Conservation (phyloP, 2,888 invertebrate genomes). For the Pollenia amentaria region DNA sequence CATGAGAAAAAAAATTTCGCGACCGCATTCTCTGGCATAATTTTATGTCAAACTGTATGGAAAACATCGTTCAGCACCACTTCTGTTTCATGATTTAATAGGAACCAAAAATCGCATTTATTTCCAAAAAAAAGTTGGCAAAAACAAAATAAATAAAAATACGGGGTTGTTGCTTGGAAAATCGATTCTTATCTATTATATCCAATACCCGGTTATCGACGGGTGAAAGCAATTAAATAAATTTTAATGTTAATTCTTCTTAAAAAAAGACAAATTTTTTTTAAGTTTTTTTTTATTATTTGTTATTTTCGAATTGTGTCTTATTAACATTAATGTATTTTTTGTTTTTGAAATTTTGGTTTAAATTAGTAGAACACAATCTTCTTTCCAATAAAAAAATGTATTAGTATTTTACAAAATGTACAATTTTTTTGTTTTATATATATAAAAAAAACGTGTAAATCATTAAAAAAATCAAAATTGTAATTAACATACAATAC, state of each 20-base stretch:
- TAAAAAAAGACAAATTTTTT: constrained; percentile 8
- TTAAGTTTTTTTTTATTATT: constrained; percentile 33
- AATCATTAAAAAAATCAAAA: constrained; percentile 22
- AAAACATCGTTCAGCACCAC: too few species aligned
- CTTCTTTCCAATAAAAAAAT: constrained; percentile 39
- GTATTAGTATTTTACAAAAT: constrained; percentile 72
- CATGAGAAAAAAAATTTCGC: too few species aligned
- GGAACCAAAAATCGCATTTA: too few species aligned
- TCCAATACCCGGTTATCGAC: too few species aligned
- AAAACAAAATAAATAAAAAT: too few species aligned
- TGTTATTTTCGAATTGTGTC: constrained; percentile 57
- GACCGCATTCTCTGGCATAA: too few species aligned
- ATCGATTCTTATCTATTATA: too few species aligned
- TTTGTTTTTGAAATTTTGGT: constrained; percentile 41
- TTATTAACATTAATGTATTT: constrained; percentile 44
- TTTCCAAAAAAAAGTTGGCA: too few species aligned
- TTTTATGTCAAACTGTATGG: too few species aligned
- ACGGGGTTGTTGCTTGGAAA: too few species aligned
- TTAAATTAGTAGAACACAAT: constrained; percentile 60
- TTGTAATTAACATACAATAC: constrained; percentile 41
- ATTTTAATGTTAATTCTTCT: background rate
- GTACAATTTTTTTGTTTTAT: constrained; percentile 57
- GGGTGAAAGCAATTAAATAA: too few species aligned
- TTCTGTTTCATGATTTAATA: too few species aligned
- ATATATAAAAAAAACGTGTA: constrained; percentile 26